These are phyloP conservation scores for Caenorhabditis uteleia DNA, from an alignment of 2,888 invertebrate species.

Conservation along the genomic window DNA sequence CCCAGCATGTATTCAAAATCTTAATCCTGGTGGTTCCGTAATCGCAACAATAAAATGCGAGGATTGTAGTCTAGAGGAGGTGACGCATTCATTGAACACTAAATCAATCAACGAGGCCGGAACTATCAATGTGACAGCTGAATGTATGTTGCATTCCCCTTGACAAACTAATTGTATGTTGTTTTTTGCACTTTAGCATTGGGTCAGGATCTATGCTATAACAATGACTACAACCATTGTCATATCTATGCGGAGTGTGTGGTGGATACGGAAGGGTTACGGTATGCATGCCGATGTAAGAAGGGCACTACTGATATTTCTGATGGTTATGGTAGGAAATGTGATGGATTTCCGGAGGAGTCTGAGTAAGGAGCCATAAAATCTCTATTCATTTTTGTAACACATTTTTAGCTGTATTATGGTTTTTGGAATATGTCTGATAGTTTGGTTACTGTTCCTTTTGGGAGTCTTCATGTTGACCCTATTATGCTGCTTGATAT, in stretches of 20 bases:
- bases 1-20: slow-evolving; percentile 9
- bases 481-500: slow-evolving; percentile 21
- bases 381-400: slow-evolving; percentile 1
- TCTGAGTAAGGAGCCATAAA: slow-evolving; percentile 28
- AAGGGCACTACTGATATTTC: slow-evolving; percentile 52
- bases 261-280: slow-evolving; percentile 14
- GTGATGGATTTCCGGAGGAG: slow-evolving; percentile 51
- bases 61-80: slow-evolving; percentile 14
- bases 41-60: slow-evolving; percentile 19
- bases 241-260: slow-evolving; percentile 36
- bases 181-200: slow-evolving; percentile 23
- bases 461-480: slow-evolving; percentile 50
- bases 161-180: no score
- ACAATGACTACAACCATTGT: slow-evolving; percentile 30
- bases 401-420: slow-evolving; percentile 54
- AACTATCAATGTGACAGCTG: slow-evolving; percentile 15
- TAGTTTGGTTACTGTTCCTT: slow-evolving; percentile 60
- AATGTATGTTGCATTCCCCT: no score
- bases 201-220: slow-evolving; percentile 17
- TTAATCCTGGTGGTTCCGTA: slow-evolving; percentile 2
- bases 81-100: slow-evolving; percentile 6
- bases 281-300: slow-evolving; percentile 38
- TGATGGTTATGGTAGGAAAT: slow-evolving; percentile 44
- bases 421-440: slow-evolving; percentile 61
- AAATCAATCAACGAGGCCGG: slow-evolving; percentile 20